Evolutionary conservation across 2,797 vertebrate species (phyloP), one percentile per base, ranked within the genome.

Genomic region (Danio choprae): DNA sequence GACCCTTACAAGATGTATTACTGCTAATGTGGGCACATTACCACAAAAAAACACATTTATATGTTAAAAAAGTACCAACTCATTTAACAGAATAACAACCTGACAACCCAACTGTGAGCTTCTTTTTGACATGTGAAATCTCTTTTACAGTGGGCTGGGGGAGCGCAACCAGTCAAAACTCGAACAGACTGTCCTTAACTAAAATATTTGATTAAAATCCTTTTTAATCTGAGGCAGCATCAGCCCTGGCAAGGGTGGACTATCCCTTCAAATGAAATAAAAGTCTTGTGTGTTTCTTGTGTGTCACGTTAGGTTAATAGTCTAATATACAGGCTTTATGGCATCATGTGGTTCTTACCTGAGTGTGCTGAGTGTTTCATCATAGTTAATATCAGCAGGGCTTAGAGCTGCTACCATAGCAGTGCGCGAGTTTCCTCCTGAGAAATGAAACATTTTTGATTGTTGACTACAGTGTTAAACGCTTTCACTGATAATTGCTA

Each of bases 371-470:
- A 99, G 96, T 0, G 98, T 99, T 92, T 97, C 96, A 1, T 97
- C 96, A 0, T 97, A 97, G 90, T 97, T 97, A 79, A 97, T 97
- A 83, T 97, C 96, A 4, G 96, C 96, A 4, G 96, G 96, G 84
- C 98, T 99, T 85, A 99, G 95, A 62, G 98, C 98, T 0, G 97
- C 98, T 0, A 99, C 96, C 98, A 99, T 99, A 5, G 98, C 98
- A 0, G 98, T 99, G 59, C 98, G 95, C 11, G 98, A 99, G 89
- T 99, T 99, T 77, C 98, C 98, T 1, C 98, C 98, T 99, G 75
- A 82, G 79, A 75, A 80, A 70, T 36, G 9, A 77, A 53, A 44
- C 16, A 12, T 22, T 43, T 56, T 55, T 18, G 6, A 18, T 8
- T 10, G 13, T 22, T 58, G 40, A 58, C 70, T n/a, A 18, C 18